phyloP scores from a whole-genome alignment of 2,888 invertebrate genomes.

The Acanthoscelides obtectus region DNA sequence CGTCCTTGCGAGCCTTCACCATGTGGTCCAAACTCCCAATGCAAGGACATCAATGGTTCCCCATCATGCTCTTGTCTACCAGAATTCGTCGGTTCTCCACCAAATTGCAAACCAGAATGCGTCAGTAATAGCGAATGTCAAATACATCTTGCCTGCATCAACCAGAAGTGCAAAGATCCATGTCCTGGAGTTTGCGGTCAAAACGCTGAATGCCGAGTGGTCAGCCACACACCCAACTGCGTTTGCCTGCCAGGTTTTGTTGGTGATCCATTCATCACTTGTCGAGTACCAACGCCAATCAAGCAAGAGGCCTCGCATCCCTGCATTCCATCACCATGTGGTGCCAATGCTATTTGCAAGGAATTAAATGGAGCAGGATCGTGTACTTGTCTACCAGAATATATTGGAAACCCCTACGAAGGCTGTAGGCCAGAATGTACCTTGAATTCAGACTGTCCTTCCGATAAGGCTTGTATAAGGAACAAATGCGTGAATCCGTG shows the following conservation, averaged over 20 bases:
- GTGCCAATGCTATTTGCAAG: slow-evolving; percentile 65
- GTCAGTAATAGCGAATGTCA: slow-evolving; percentile 73
- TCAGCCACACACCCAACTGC: slow-evolving; percentile 73
- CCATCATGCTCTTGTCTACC: slow-evolving; percentile 64
- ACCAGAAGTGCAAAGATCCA: slow-evolving; percentile 74
- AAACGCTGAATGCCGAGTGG: slow-evolving; percentile 68
- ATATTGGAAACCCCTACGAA: slow-evolving; percentile 74
- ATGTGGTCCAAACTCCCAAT: slow-evolving; percentile 66
- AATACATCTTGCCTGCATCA: slow-evolving; percentile 66
- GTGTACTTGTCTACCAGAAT: slow-evolving; percentile 66
- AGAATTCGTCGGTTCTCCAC: slow-evolving; percentile 61
- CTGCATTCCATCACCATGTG: slow-evolving; percentile 62
- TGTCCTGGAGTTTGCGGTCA: slow-evolving; percentile 72
- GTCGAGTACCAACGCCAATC: slow-evolving; percentile 42
- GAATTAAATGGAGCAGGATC: slow-evolving; percentile 60
- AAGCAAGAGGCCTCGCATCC: slow-evolving; percentile 48
- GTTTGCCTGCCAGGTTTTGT: slow-evolving; percentile 61
- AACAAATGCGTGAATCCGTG: slow-evolving; percentile 75
- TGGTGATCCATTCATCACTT: slow-evolving; percentile 67
- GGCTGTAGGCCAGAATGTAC: slow-evolving; percentile 73
- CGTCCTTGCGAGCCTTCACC: slow-evolving; percentile 66
- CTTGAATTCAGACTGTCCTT: slow-evolving; percentile 67
- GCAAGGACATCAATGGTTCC: slow-evolving; percentile 57
- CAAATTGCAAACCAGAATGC: slow-evolving; percentile 73
- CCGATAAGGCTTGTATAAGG: slow-evolving; percentile 64